Conservation (phyloP, 2,888 invertebrate species). For the Idaea biselata region DNA sequence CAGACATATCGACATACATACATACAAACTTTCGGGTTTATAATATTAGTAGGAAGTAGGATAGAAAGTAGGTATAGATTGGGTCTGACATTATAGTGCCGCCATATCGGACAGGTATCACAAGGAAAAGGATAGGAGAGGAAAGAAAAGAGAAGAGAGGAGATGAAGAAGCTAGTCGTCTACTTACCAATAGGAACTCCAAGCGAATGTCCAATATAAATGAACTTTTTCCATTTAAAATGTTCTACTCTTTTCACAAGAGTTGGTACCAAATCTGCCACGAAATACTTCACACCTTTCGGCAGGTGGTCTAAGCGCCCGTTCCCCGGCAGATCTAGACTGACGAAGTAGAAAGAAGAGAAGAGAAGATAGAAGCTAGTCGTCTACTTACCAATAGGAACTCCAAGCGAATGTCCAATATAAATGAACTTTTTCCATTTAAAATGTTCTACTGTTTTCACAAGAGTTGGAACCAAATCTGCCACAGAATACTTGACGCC, state of each 20-base stretch:
- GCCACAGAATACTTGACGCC: constrained; percentile 45
- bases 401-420: constrained; percentile 63
- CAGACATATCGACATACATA: too few species aligned
- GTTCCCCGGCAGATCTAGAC: too few species aligned
- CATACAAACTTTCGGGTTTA: too few species aligned
- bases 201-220: constrained; percentile 61
- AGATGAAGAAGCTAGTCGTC: background rate
- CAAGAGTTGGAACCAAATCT: constrained; percentile 50
- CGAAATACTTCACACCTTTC: constrained; percentile 44
- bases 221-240: constrained; percentile 55
- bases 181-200: constrained; percentile 56
- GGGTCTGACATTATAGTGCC: too few species aligned
- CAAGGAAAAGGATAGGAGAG: too few species aligned
- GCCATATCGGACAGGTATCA: too few species aligned
- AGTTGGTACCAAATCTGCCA: constrained; percentile 49
- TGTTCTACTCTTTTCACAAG: constrained; percentile 44
- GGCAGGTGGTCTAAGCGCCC: constrained; percentile 71
- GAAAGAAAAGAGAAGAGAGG: too few species aligned
- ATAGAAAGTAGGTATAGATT: too few species aligned
- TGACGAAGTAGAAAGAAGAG: too few species aligned
- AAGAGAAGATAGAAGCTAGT: too few species aligned
- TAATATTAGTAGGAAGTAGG: too few species aligned
- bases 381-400: constrained; percentile 47
- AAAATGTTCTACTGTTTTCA: constrained; percentile 47
- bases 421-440: constrained; percentile 55